A percentile compares a stretch with the other conserved stretches of the same genome.
Evolutionary conservation across 2,797 vertebrate species (phyloP).

Genomic region (Mormyrus hasselquistii): DNA sequence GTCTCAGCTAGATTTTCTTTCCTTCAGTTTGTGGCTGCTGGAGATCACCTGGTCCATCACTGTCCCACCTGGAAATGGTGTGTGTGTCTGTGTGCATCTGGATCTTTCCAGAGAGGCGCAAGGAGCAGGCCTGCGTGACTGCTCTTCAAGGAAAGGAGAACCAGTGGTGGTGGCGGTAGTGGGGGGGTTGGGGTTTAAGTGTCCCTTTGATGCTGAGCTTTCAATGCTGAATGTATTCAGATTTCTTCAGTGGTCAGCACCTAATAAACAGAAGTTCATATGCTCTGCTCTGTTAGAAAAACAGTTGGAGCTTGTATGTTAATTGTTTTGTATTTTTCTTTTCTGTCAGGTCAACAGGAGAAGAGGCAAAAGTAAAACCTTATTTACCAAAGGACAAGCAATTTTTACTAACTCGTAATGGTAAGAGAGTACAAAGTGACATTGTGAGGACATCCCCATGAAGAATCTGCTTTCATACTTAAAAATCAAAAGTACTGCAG

Average conservation of each 20-base stretch:
- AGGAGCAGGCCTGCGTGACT: not conserved
- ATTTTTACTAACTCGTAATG: constrained; percentile 94
- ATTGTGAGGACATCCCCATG: not conserved
- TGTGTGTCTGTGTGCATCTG: constrained; percentile 40
- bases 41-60: constrained; percentile 96
- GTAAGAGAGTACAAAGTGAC: constrained; percentile 55
- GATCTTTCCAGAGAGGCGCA: not conserved
- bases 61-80: constrained; percentile 99
- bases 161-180: not conserved
- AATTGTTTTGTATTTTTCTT: constrained; percentile 5
- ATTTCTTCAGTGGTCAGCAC: not conserved
- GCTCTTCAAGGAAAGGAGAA: not conserved
- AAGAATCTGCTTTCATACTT: not conserved
- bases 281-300: not conserved
- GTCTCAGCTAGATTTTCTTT: not conserved
- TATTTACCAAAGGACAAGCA: constrained; percentile 90
- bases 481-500: not conserved
- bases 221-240: not conserved
- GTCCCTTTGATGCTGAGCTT: not conserved
- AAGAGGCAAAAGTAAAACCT: constrained; percentile 90
- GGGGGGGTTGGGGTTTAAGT: not conserved
- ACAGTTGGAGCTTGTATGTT: not conserved
- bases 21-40: constrained; percentile 87
- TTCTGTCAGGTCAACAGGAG: constrained; percentile 79
- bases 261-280: not conserved